Percentiles rank a stretch among this genome's conserved stretches.
phyloP scores from a whole-genome alignment of 2,797 vertebrate genomes.

The Alectoris magna region DNA sequence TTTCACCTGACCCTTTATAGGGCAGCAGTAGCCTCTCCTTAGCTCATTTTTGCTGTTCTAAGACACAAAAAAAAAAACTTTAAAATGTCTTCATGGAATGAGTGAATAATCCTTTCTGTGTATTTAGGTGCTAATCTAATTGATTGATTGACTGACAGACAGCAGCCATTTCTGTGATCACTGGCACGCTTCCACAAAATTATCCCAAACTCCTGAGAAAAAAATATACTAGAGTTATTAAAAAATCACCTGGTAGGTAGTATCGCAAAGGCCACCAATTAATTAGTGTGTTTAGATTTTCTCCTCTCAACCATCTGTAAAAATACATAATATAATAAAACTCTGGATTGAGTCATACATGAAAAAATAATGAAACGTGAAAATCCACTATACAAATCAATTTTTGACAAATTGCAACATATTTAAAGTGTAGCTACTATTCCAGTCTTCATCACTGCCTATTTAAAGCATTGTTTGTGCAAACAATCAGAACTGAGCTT shows the following conservation, averaged over 20 bases:
- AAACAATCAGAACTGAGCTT: neutral
- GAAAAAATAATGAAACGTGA: neutral
- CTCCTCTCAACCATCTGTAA: slow-evolving; percentile 34
- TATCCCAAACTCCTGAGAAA: neutral
- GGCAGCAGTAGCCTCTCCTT: neutral
- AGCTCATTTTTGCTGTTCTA: neutral
- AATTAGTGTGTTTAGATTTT: slow-evolving; percentile 7
- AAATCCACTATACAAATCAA: neutral
- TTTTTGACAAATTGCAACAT: neutral
- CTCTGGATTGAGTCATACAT: neutral
- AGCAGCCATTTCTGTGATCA: neutral
- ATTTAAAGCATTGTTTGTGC: neutral
- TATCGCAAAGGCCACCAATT: slow-evolving; percentile 25
- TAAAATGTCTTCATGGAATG: neutral
- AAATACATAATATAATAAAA: neutral
- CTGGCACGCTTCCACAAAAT: neutral
- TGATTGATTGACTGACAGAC: neutral
- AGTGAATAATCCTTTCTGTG: neutral
- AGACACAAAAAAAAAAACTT: neutral
- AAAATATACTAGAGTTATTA: neutral
- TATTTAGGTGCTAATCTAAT: neutral
- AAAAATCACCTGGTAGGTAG: neutral
- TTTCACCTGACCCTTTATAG: slow-evolving; percentile 15
- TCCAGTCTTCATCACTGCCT: neutral
- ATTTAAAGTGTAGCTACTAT: neutral